Evolutionary conservation across 92 coral and sea anemone genomes (phyloP), one percentile per base, ranked within the genome.

Genomic region (Plumapathes pennacea): DNA sequence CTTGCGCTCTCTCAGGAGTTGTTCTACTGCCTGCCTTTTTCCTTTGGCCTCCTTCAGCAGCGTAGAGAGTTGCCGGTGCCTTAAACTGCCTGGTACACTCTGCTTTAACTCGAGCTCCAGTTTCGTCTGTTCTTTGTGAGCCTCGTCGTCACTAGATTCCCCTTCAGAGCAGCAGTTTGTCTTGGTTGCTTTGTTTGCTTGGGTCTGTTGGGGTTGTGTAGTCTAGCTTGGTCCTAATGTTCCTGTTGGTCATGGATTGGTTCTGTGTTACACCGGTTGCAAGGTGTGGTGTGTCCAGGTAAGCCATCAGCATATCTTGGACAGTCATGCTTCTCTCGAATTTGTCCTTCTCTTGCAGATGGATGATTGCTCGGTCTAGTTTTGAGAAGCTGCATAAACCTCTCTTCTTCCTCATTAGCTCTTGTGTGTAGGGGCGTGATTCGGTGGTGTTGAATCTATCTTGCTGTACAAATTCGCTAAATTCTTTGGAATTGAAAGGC

Each of bases 401-500:
- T 64, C 46, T 74, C 67, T 9, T 18, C 49, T 46, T 64, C 74
- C 0, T 74, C 74, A 29, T 74, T 74, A 4, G 74, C 81, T 48
- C 74, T 53, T 8, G 81, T 64, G 32, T 74, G 81, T 20, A 45
- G 6, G 8, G 82, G 76, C 29, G 68, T 75, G 4, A 65, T 37
- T 4, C 50, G 9, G 50, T 75, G 83, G 23, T 26, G 76, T 11
- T 66, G 21, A 75, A 75, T 57, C 76, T 76, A 40, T 67, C 75
- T 39, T 64, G 46, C 8, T 57, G 26, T 36, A 69, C 83, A 49
- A 76, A 76, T 3, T 57, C 39, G 36, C 46, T 53, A 27, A 3
- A 74, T 6, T 74, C 81, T 54, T 25, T 56, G 17, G 82, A 75
- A 61, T 64, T 65, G 82, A 75, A 75, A 8, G 74, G 82, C 40